Conservation (phyloP, 1,140 invertebrate species). For the Eueides isabella region DNA sequence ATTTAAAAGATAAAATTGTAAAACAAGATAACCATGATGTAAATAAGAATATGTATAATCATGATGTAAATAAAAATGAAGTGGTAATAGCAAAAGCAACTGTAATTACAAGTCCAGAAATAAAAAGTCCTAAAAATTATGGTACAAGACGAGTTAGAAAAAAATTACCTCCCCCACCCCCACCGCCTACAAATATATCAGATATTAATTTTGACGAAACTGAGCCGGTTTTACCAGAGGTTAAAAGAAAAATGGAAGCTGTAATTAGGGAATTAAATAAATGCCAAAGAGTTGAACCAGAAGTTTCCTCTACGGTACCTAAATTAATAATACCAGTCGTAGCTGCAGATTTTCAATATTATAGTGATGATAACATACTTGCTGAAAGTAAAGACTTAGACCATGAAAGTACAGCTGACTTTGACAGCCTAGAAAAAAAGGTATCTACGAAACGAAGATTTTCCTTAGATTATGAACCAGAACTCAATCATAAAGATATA, state of each 20-base stretch:
- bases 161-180: slow-evolving; percentile 76
- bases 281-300: slow-evolving; percentile 67
- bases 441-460: slow-evolving; percentile 70
- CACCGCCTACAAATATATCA: slow-evolving; percentile 55
- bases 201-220: slow-evolving; percentile 49
- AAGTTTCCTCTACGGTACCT: slow-evolving; percentile 55
- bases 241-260: slow-evolving; percentile 83
- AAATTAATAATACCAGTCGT: slow-evolving; percentile 76
- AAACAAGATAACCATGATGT: slow-evolving; percentile 20
- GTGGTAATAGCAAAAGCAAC: slow-evolving; percentile 1
- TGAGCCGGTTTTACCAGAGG: slow-evolving; percentile 71
- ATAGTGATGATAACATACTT: slow-evolving; percentile 60
- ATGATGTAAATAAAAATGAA: slow-evolving; percentile 24
- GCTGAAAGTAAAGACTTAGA: slow-evolving; percentile 43
- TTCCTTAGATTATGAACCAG: slow-evolving; percentile 68
- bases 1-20: slow-evolving; percentile 34
- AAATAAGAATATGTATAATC: slow-evolving; percentile 30
- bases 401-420: slow-evolving; percentile 77
- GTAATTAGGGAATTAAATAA: slow-evolving; percentile 82
- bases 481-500: slow-evolving; percentile 50
- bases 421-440: slow-evolving; percentile 88
- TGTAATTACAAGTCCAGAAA: slow-evolving; percentile 38
- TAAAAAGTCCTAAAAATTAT: slow-evolving; percentile 61
- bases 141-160: slow-evolving; percentile 66
- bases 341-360: slow-evolving; percentile 65